A percentile compares a stretch with the other conserved stretches of the same genome.
phyloP scores from a whole-genome alignment of 23 tunicate species.

The Pegea sp. region DNA sequence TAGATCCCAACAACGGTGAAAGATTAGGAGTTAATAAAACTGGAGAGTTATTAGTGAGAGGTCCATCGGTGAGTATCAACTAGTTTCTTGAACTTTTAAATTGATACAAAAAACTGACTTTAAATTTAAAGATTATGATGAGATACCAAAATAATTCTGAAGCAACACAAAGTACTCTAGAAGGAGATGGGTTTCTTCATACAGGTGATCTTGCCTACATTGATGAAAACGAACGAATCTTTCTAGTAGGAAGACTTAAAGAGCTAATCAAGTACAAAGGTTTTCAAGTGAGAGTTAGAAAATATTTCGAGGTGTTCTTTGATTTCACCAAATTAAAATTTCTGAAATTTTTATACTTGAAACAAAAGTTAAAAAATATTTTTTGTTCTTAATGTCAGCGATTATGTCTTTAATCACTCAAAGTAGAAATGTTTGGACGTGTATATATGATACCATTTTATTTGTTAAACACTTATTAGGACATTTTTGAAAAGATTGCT shows the following conservation, averaged over 20 bases:
- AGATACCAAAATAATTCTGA: slow-evolving; percentile 17
- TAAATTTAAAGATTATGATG: slow-evolving; percentile 10
- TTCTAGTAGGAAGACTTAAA: slow-evolving; percentile 31
- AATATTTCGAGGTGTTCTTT: no score
- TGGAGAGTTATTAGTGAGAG: slow-evolving; percentile 12
- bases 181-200: slow-evolving; percentile 23
- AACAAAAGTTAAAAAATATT: no score
- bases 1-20: slow-evolving; percentile 2
- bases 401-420: no score
- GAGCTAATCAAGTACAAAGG: slow-evolving; percentile 73
- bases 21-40: slow-evolving; percentile 8
- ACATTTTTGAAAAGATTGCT: no score
- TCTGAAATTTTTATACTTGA: no score
- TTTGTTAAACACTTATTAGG: no score
- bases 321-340: no score
- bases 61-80: slow-evolving; percentile 5
- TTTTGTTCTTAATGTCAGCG: no score
- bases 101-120: no score
- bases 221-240: slow-evolving; percentile 33
- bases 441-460: no score
- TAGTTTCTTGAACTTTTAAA: no score
- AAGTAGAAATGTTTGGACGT: no score
- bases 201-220: slow-evolving; percentile 56
- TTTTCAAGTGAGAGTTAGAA: slow-evolving; percentile 50
- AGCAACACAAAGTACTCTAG: slow-evolving; percentile 10